Conservation (phyloP, 1,140 invertebrate species). For the Aphaenogaster ashmeadi region DNA sequence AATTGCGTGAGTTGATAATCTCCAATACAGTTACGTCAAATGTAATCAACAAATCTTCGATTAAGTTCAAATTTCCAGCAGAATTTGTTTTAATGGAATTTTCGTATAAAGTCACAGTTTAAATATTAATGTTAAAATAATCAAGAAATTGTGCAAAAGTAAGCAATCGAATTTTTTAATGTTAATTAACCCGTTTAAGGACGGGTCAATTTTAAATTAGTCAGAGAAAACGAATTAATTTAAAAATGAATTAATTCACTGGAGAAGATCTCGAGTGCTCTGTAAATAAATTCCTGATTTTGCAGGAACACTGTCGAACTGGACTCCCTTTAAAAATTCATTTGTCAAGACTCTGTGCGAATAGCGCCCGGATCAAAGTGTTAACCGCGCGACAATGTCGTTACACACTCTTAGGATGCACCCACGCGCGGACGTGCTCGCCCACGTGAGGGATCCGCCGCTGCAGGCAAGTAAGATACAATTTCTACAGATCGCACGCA, state of each 20-base stretch:
- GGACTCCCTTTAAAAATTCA: slow-evolving; percentile 8
- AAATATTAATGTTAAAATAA: background rate
- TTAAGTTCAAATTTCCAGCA: background rate
- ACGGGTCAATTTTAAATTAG: background rate
- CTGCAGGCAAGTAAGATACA: slow-evolving; percentile 30
- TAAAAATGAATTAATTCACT: background rate
- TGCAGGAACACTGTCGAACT: background rate
- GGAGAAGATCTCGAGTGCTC: background rate
- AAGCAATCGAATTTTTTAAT: background rate
- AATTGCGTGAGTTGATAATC: background rate
- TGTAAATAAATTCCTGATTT: background rate
- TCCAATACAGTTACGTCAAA: background rate
- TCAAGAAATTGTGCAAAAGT: background rate
- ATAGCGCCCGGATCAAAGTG: slow-evolving; percentile 71
- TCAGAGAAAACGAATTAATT: background rate
- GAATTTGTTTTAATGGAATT: background rate
- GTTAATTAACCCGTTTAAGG: too few species aligned
- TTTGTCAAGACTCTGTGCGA: slow-evolving; percentile 34
- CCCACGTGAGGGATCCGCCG: slow-evolving; percentile 22
- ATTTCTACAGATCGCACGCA: slow-evolving; percentile 10
- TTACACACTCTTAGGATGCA: slow-evolving; percentile 60
- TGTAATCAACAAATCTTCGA: background rate
- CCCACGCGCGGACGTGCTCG: slow-evolving; percentile 51
- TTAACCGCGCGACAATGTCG: slow-evolving; percentile 72
- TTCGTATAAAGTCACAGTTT: background rate